A percentile compares a stretch with the other conserved stretches of the same genome.
Evolutionary conservation across 2,888 invertebrate genomes (phyloP).

Genomic region (Caenorhabditis sulstoni): DNA sequence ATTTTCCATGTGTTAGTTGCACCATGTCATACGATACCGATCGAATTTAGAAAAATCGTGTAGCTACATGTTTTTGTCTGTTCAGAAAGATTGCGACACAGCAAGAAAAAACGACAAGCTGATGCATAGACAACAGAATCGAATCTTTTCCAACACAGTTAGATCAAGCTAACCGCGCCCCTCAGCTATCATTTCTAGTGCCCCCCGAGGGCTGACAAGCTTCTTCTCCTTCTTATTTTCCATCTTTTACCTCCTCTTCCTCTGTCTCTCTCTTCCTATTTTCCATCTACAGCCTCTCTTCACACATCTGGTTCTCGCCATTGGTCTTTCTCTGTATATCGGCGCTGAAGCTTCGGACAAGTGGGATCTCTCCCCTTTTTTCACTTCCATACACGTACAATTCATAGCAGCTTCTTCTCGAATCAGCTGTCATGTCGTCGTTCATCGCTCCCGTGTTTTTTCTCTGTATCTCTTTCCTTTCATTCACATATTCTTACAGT

Average conservation of each 20-base stretch:
- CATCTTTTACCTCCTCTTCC: conserved; percentile 11
- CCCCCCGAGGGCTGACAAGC: neutral
- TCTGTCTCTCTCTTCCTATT: conserved; percentile 26
- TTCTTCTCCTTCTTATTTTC: conserved; percentile 11
- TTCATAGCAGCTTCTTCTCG: conserved; percentile 43
- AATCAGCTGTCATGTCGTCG: conserved; percentile 49
- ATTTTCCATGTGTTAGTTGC: too few relatives aligned
- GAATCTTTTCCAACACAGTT: conserved; percentile 48
- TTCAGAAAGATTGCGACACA: too few relatives aligned
- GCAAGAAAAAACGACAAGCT: too few relatives aligned
- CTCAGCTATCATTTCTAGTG: conserved; percentile 16
- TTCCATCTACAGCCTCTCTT: conserved; percentile 45
- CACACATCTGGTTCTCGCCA: conserved; percentile 54
- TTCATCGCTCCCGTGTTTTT: conserved; percentile 18
- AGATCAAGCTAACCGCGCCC: conserved; percentile 50
- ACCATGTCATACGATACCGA: too few relatives aligned
- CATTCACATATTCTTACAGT: conserved; percentile 21
- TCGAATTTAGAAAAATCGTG: too few relatives aligned
- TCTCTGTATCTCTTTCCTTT: conserved; percentile 18
- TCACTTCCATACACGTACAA: conserved; percentile 48
- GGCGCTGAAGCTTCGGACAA: conserved; percentile 35
- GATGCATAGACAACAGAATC: neutral
- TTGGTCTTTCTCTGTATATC: conserved; percentile 48
- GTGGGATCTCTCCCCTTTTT: conserved; percentile 29
- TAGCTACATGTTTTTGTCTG: too few relatives aligned